These are phyloP conservation scores for Zaprionus tsacasi DNA, from an alignment of 1,140 invertebrate genomes.

Conservation along the genomic window DNA sequence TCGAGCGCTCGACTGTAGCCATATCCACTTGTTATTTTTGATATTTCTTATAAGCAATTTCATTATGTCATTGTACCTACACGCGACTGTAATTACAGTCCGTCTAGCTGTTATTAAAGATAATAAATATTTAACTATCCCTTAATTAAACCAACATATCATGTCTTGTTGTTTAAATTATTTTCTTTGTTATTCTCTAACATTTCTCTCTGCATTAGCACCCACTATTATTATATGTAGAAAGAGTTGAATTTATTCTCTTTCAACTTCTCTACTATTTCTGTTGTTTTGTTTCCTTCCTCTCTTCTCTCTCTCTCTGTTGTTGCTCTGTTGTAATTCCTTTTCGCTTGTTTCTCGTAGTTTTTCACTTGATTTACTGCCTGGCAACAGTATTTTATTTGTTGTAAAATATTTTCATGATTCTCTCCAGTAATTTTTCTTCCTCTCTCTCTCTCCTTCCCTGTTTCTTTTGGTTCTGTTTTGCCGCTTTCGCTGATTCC, in stretches of 20 bases:
- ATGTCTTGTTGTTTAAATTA: constrained; percentile 29
- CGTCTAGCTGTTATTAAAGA: neutral
- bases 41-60: too few species aligned
- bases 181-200: constrained; percentile 1
- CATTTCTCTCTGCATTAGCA: constrained; percentile 6
- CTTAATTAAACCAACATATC: constrained; percentile 52
- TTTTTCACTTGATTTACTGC: constrained; percentile 74
- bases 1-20: too few species aligned
- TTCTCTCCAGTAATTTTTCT: neutral
- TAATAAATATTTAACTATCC: neutral
- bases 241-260: constrained; percentile 10
- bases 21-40: too few species aligned
- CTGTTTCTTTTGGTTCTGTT: constrained; percentile 16
- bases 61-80: neutral
- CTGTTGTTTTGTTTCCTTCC: constrained; percentile 12
- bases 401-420: constrained; percentile 68
- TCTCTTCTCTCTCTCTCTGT: constrained; percentile 17
- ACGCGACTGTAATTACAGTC: neutral
- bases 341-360: constrained; percentile 36
- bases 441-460: constrained; percentile 14
- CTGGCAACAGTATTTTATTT: constrained; percentile 73
- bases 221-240: constrained; percentile 2
- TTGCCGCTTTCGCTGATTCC: constrained; percentile 21
- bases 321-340: constrained; percentile 11
- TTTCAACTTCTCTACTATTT: constrained; percentile 1